Percentiles rank a stretch among this genome's conserved stretches.
These are phyloP conservation scores for Basileuterus tristriatus DNA, from an alignment of 2,797 vertebrate genomes.

Conservation along the genomic window DNA sequence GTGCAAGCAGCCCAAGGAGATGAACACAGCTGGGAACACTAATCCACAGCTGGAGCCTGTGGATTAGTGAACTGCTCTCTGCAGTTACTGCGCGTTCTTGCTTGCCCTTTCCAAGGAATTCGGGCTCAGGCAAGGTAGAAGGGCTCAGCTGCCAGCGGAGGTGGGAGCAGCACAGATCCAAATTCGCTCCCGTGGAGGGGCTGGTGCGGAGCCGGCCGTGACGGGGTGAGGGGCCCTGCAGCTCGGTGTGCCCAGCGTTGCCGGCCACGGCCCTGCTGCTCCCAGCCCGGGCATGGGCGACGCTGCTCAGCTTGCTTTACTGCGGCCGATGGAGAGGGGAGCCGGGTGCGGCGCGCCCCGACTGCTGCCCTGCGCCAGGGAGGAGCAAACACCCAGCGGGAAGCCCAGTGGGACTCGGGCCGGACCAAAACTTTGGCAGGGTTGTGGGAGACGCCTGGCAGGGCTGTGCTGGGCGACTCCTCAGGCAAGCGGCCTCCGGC, in stretches of 20 bases:
- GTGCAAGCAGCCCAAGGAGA: background rate
- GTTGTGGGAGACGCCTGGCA: accelerated
- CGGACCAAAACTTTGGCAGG: background rate
- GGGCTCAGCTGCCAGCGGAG: background rate
- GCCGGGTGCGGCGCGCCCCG: accelerated
- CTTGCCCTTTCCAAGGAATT: background rate
- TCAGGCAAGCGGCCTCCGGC: accelerated
- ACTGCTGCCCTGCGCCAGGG: accelerated
- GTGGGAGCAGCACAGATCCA: background rate
- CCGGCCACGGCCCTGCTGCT: background rate
- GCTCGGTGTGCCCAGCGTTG: accelerated
- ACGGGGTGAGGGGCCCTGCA: accelerated
- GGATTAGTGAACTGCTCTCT: background rate
- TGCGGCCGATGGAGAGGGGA: accelerated
- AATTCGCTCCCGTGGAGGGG: accelerated
- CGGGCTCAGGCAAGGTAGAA: background rate
- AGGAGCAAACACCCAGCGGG: accelerated
- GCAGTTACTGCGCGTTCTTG: background rate
- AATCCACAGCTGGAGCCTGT: background rate
- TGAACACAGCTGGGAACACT: background rate
- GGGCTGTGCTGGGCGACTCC: accelerated
- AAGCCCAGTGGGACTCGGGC: accelerated
- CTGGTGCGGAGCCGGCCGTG: background rate
- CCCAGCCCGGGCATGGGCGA: background rate
- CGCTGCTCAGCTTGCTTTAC: accelerated